phyloP scores from a whole-genome alignment of 2,797 vertebrate species.

The Melanotaenia trifasciata region DNA sequence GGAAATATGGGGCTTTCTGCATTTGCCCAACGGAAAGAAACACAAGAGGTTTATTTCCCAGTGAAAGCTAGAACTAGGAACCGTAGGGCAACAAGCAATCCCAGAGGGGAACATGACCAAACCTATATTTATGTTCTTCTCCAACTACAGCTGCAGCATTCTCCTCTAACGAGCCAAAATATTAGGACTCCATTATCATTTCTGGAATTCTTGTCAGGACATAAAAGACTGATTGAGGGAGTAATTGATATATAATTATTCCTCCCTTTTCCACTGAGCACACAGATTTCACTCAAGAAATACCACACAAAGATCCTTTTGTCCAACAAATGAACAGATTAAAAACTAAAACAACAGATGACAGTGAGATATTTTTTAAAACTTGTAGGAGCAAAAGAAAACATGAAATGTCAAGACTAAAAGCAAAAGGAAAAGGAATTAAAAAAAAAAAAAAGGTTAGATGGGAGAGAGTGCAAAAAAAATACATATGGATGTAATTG shows the following conservation, averaged over 20 bases:
- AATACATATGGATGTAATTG: constrained; percentile 83
- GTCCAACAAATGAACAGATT: constrained; percentile 2
- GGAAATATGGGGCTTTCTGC: constrained; percentile 40
- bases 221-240: constrained; percentile 21
- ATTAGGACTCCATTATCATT: constrained; percentile 20
- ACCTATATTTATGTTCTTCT: constrained; percentile 37
- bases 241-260: constrained; percentile 37
- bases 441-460: constrained; percentile 27
- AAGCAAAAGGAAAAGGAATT: constrained; percentile 19
- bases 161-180: constrained; percentile 28
- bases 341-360: background rate
- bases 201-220: constrained; percentile 43
- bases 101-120: constrained; percentile 28
- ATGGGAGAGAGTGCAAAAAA: constrained; percentile 24
- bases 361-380: constrained; percentile 1
- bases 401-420: constrained; percentile 3
- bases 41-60: constrained; percentile 45
- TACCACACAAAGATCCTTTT: constrained; percentile 2
- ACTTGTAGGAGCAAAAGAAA: constrained; percentile 3
- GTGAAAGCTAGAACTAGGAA: constrained; percentile 42
- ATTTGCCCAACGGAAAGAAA: constrained; percentile 50
- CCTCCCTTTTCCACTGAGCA: constrained; percentile 29
- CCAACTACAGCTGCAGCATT: constrained; percentile 22
- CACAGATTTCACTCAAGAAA: constrained; percentile 32
- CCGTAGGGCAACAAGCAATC: constrained; percentile 31